phyloP scores from a whole-genome alignment of 2,113 vertebrate genomes.

The Callipepla californica region DNA sequence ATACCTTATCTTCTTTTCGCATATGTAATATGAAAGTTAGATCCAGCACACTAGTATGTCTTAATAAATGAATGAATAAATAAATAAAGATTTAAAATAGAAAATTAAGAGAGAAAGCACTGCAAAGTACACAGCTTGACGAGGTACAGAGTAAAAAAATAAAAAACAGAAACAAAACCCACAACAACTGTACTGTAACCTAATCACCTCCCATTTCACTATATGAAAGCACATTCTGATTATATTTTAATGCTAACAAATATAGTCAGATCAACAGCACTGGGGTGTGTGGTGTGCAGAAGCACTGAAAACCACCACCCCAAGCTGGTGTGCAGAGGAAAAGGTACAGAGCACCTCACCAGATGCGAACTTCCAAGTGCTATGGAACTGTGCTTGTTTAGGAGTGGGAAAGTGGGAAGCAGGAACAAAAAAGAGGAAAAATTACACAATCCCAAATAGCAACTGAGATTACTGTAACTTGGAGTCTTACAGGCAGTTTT shows the following conservation, averaged over 20 bases:
- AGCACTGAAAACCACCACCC: not conserved
- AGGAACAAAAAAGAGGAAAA: not conserved
- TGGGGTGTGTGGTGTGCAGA: not conserved
- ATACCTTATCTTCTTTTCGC: conserved; percentile 32
- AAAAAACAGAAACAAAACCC: not conserved
- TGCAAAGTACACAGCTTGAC: not conserved
- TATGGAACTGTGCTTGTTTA: conserved; percentile 27
- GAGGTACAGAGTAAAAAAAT: not conserved
- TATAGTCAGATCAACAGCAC: conserved; percentile 33
- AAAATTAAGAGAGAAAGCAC: conserved; percentile 37
- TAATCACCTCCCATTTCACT: not conserved
- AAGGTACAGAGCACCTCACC: not conserved
- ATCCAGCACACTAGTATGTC: not conserved
- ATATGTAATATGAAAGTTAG: conserved; percentile 23
- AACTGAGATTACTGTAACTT: conserved; percentile 15
- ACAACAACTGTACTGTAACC: not conserved
- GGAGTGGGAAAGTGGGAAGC: not conserved
- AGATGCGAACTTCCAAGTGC: conserved; percentile 32
- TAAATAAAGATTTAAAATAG: not conserved
- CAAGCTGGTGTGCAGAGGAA: not conserved
- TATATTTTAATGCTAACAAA: conserved; percentile 33
- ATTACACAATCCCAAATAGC: conserved; percentile 41
- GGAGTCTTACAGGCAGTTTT: not conserved
- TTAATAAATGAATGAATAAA: conserved; percentile 10
- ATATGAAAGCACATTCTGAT: not conserved